phyloP scores from a whole-genome alignment of 2,797 vertebrate genomes.

The Bradypodion ventrale region DNA sequence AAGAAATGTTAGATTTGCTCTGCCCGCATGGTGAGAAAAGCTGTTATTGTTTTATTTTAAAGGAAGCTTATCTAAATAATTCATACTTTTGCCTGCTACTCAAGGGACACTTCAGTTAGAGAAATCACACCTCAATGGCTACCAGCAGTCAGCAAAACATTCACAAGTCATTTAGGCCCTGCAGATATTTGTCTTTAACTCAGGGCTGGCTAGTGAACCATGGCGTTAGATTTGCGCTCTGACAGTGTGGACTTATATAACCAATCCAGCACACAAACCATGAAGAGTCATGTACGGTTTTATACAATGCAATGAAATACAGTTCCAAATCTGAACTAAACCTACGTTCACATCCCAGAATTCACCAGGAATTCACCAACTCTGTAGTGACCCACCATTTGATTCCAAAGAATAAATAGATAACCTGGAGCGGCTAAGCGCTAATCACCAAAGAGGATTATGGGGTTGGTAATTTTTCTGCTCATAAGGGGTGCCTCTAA shows the following conservation, averaged over 20 bases:
- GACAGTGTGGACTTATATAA: not conserved
- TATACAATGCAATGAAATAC: not conserved
- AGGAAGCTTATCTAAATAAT: not conserved
- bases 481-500: no score
- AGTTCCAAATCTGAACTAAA: not conserved
- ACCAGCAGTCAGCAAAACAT: constrained; percentile 4
- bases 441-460: not conserved
- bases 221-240: not conserved
- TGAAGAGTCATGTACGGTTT: not conserved
- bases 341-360: not conserved
- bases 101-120: not conserved
- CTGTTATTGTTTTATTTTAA: not conserved
- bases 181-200: not conserved
- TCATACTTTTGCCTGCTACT: not conserved
- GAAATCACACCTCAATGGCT: not conserved
- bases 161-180: constrained; percentile 6
- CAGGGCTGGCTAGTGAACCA: not conserved
- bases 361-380: no score
- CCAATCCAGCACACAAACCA: not conserved
- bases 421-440: not conserved
- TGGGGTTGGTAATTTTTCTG: no score
- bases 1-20: no score
- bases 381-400: no score
- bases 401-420: no score
- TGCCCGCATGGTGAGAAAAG: not conserved